These are phyloP conservation scores for Paracentrotus lividus DNA, from an alignment of 53 echinoderm and acorn worm species.

Conservation along the genomic window DNA sequence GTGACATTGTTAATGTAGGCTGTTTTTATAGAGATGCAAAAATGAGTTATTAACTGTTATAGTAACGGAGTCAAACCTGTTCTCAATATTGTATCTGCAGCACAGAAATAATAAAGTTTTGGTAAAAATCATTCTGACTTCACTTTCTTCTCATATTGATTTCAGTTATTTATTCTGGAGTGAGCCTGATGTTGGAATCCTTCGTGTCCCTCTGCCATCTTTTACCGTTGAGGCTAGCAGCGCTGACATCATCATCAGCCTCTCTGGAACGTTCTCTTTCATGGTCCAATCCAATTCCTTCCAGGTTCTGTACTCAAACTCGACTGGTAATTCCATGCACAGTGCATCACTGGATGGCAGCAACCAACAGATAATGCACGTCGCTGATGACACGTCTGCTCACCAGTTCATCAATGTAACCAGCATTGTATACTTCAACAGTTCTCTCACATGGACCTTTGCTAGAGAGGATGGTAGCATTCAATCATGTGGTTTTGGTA, in stretches of 20 bases:
- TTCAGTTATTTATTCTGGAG: conserved; percentile 93
- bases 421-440: conserved; percentile 77
- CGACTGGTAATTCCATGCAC: conserved; percentile 68
- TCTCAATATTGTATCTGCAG: too few species aligned
- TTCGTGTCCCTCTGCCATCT: conserved; percentile 72
- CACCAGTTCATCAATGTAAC: conserved; percentile 75
- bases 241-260: conserved; percentile 66
- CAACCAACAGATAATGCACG: conserved; percentile 17
- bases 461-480: neutral
- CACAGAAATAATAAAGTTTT: too few species aligned
- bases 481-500: neutral
- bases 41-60: too few species aligned
- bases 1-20: too few species aligned
- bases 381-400: neutral
- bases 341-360: conserved; percentile 81
- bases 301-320: conserved; percentile 80
- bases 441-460: conserved; percentile 79
- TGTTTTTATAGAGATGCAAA: too few species aligned
- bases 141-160: too few species aligned
- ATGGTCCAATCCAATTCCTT: conserved; percentile 67
- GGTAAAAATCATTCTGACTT: too few species aligned
- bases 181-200: conserved; percentile 79
- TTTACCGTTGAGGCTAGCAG: neutral
- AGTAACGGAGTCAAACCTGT: too few species aligned
- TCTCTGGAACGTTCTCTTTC: conserved; percentile 65